Percentiles rank a stretch among this genome's conserved stretches.
These are phyloP conservation scores for Branchinecta sandiegonensis DNA, from an alignment of 2,888 invertebrate genomes.

Conservation along the genomic window DNA sequence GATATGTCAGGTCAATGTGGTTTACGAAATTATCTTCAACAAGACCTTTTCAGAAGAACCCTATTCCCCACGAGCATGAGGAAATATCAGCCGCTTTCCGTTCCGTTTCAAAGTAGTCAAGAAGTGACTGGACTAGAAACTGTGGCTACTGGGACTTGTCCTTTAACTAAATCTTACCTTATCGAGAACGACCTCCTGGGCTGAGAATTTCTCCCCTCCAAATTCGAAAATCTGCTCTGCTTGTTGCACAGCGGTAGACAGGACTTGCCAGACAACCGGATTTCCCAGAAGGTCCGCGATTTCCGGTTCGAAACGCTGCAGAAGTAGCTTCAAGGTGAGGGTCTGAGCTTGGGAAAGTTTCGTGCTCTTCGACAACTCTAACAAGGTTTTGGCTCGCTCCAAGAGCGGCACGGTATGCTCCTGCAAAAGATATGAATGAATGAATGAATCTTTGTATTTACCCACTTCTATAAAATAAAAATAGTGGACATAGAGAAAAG, in stretches of 20 bases:
- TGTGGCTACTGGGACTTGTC: too few species aligned
- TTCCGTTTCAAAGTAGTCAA: too few species aligned
- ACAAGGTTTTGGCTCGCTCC: not conserved
- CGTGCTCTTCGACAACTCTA: not conserved
- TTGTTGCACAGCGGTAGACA: not conserved
- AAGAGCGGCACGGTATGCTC: constrained; percentile 1
- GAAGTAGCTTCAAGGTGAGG: not conserved
- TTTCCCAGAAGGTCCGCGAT: not conserved
- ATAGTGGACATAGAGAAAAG: too few species aligned
- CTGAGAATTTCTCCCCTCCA: not conserved
- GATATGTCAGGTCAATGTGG: too few species aligned
- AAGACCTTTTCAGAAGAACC: too few species aligned
- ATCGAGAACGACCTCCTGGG: not conserved
- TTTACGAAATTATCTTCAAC: too few species aligned
- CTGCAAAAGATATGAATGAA: not conserved
- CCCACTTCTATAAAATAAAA: too few species aligned
- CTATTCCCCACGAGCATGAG: too few species aligned
- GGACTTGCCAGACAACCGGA: not conserved
- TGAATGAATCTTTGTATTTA: too few species aligned
- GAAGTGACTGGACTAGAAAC: too few species aligned
- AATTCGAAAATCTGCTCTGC: not conserved
- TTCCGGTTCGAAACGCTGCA: not conserved
- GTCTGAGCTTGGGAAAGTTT: not conserved
- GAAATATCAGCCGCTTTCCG: too few species aligned
- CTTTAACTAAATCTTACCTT: not conserved